Base-by-base conservation (phyloP, 53 echinoderm and acorn worm species). In the Zoroaster sp. region DNA sequence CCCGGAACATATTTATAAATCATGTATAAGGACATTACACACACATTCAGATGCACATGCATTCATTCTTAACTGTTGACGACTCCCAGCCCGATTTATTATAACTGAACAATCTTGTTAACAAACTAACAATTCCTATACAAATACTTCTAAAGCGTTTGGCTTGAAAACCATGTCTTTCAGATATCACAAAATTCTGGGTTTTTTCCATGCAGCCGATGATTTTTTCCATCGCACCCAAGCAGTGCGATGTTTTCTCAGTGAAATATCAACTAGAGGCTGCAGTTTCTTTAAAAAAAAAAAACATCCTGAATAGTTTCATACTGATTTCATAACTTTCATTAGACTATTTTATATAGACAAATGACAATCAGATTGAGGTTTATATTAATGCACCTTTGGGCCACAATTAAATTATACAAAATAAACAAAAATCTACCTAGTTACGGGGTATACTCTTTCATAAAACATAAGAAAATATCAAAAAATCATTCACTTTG, bases 321-420 rank as follows among this genome's bases (percentile, higher is more conserved):
- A 23, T 25, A 59, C 63, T 28, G 28, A 21, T 59, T 25, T 59
- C 21, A 59, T 28, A 28, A 59, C 9, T 28, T 59, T 59, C 10
- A 3, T 21, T 59, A 20, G 28, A 54, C 23, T 54, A 53, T 40
- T 78, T 55, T 15, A 49, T 77, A 35, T 15, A 1, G 7, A 14
- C 35, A 78, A 53, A 53, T 78, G 35, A 78, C 78, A 63, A 35
- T 18, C 13, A 78, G 78, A 36, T 36, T 59, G 21, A n/a, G 63
- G 39, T 53, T 52, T 77, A 35, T 18, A 35, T n/a, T 35, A 41
- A 79, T 82, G 82, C 67, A 82, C 82, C 82, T 66, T 45, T 42
- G 44, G 67, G 82, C 82, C 82, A 66, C 66, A 80, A 80, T 80
- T 82, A 67, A 67, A 82, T 82, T 40, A 63, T 65, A 80, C 42